Percentiles rank a stretch among this genome's conserved stretches.
Conservation (phyloP, 2,888 invertebrate species). For the Sipha maydis region DNA sequence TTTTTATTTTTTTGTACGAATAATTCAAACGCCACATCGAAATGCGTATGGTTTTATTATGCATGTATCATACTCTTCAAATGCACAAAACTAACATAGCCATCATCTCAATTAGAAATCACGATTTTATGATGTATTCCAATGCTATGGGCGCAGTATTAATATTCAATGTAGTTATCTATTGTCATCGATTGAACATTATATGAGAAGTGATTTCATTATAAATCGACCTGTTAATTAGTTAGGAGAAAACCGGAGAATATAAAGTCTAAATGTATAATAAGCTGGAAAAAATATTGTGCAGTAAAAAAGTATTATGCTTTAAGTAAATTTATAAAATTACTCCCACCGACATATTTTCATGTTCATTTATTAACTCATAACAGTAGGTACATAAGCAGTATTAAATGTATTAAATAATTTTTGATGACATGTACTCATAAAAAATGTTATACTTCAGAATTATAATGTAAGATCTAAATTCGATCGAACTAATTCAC, state of each 20-base stretch:
- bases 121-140: not conserved
- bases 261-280: not conserved
- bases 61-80: not conserved
- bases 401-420: no score
- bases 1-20: not conserved
- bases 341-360: no score
- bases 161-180: conserved; percentile 1
- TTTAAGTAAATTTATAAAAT: no score
- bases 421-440: no score
- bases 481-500: no score
- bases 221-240: not conserved
- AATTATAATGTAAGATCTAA: no score
- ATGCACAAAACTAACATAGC: not conserved
- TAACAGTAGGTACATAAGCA: no score
- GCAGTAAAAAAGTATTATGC: not conserved
- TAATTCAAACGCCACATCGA: not conserved
- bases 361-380: no score
- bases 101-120: conserved; percentile 19
- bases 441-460: no score
- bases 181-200: conserved; percentile 3
- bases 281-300: not conserved
- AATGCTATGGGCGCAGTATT: not conserved
- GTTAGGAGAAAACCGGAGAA: not conserved
- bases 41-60: not conserved
- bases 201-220: not conserved